Percentiles rank a stretch among this genome's conserved stretches.
phyloP scores from a whole-genome alignment of 1,140 invertebrate species.

The Micrasema minimum region DNA sequence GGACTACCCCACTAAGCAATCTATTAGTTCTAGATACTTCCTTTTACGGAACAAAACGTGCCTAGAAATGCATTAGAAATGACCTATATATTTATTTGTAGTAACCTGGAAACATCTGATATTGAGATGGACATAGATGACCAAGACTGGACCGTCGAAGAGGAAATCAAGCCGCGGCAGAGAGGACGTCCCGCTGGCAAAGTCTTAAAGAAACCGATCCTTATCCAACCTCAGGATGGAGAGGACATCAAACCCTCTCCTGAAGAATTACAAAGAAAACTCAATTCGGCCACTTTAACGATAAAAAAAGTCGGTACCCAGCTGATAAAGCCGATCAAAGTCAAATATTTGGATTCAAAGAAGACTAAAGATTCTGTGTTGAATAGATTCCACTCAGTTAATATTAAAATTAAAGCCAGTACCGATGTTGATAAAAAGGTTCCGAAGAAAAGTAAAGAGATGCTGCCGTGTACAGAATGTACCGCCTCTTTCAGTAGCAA shows the following conservation, averaged over 20 bases:
- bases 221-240: constrained; percentile 11
- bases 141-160: constrained; percentile 25
- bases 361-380: constrained; percentile 6
- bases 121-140: constrained; percentile 19
- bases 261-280: constrained; percentile 42
- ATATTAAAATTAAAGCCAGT: constrained; percentile 32
- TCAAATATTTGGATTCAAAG: constrained; percentile 1
- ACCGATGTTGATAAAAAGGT: constrained; percentile 6
- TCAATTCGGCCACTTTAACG: constrained; percentile 22
- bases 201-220: constrained; percentile 30
- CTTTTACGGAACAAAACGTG: no score
- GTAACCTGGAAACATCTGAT: constrained; percentile 28
- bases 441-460: constrained; percentile 36
- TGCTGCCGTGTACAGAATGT: constrained; percentile 46
- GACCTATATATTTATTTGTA: background rate
- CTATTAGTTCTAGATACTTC: no score
- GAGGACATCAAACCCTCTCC: constrained; percentile 22
- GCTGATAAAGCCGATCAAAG: constrained; percentile 23
- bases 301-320: constrained; percentile 46
- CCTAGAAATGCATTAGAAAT: no score
- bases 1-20: no score
- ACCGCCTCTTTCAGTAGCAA: constrained; percentile 38
- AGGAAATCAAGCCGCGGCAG: constrained; percentile 4
- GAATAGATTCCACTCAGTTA: constrained; percentile 31
- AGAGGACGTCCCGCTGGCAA: constrained; percentile 14